These are phyloP conservation scores for Crotalus tigris DNA, from an alignment of 2,113 vertebrate genomes.

Conservation along the genomic window DNA sequence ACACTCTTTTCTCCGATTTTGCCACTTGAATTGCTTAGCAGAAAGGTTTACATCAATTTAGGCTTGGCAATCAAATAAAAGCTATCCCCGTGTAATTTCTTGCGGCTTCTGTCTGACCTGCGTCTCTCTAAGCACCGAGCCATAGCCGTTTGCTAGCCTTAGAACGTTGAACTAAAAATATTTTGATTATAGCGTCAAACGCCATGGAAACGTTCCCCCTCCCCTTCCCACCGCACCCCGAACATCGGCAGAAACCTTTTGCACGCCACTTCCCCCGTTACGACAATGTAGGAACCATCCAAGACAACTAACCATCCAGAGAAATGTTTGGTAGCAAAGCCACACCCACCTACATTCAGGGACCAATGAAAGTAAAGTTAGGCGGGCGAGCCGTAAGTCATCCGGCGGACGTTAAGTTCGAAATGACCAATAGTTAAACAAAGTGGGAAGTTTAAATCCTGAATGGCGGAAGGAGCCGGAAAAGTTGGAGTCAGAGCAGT, in stretches of 20 bases:
- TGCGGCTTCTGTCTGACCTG: background rate
- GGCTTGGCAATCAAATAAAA: background rate
- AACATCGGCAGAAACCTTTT: background rate
- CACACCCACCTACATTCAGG: background rate
- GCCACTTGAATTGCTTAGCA: background rate
- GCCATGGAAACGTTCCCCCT: background rate
- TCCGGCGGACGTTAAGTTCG: background rate
- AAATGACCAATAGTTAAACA: slow-evolving; percentile 4
- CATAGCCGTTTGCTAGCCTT: background rate
- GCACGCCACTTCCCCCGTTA: background rate
- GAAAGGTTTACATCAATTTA: background rate
- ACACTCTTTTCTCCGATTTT: background rate
- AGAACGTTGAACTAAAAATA: background rate
- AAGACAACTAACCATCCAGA: background rate
- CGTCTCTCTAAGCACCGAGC: background rate
- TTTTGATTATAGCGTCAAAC: background rate
- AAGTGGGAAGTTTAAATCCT: slow-evolving; percentile 24
- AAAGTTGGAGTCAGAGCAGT: background rate
- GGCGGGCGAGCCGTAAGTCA: background rate
- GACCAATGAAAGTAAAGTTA: background rate
- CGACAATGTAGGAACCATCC: background rate
- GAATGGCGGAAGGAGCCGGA: background rate
- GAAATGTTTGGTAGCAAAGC: background rate
- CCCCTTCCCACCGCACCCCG: too few relatives aligned
- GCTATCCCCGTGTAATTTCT: background rate